These are phyloP conservation scores for Pristionchus arcanus DNA, from an alignment of 2,888 invertebrate species.

Conservation along the genomic window DNA sequence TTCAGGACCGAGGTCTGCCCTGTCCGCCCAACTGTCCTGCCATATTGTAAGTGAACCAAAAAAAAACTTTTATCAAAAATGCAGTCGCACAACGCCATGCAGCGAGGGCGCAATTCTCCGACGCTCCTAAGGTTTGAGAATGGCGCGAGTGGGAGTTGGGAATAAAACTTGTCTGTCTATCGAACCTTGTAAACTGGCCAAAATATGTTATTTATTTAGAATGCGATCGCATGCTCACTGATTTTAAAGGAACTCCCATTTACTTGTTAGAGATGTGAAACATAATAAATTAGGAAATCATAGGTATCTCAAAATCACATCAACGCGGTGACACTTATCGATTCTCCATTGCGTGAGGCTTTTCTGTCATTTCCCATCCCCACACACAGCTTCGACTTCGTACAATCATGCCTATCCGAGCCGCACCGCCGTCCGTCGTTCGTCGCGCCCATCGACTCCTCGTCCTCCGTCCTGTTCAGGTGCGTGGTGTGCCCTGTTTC, in stretches of 20 bases:
- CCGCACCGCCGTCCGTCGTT: slow-evolving; percentile 75
- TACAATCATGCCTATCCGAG: slow-evolving; percentile 70
- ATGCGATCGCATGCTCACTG: too few species aligned
- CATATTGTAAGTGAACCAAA: slow-evolving; percentile 70
- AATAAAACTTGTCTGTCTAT: too few species aligned
- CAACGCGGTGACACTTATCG: neutral
- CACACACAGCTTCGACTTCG: slow-evolving; percentile 45
- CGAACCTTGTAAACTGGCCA: too few species aligned
- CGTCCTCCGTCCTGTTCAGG: slow-evolving; percentile 24
- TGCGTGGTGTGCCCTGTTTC: neutral
- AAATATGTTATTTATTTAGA: too few species aligned
- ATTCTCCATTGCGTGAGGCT: slow-evolving; percentile 40
- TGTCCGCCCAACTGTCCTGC: slow-evolving; percentile 73
- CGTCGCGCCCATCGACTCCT: slow-evolving; percentile 60
- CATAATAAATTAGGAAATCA: too few species aligned
- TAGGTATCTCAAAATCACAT: too few species aligned
- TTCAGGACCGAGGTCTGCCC: slow-evolving; percentile 71
- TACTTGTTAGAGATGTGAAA: too few species aligned
- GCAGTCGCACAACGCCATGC: neutral
- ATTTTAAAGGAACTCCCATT: too few species aligned
- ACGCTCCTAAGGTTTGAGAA: too few species aligned
- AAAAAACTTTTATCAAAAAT: neutral
- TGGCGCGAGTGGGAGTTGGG: too few species aligned
- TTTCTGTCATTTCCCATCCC: neutral
- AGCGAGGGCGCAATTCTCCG: too few species aligned